A percentile compares a stretch with the other conserved stretches of the same genome.
phyloP scores from a whole-genome alignment of 2,888 invertebrate species.

The Drosophila koepferae region DNA sequence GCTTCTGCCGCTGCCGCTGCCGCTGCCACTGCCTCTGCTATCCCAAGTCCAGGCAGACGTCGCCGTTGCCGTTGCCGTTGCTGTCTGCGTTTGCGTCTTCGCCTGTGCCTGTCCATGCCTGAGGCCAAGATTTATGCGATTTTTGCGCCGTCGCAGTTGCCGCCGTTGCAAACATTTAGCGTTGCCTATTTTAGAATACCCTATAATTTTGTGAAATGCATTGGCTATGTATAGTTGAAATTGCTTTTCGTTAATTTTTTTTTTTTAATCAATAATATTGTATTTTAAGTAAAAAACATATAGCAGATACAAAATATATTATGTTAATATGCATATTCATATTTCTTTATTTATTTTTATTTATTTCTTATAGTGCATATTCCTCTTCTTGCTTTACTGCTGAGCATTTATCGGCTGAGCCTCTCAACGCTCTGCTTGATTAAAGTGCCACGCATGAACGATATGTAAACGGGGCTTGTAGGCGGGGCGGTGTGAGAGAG shows the following conservation, averaged over 20 bases:
- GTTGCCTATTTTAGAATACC: constrained; percentile 68
- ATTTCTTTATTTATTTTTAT: neutral
- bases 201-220: constrained; percentile 16
- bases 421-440: constrained; percentile 67
- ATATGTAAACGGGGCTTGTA: constrained; percentile 17
- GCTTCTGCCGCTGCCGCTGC: constrained; percentile 10
- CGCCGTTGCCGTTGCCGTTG: constrained; percentile 8
- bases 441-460: constrained; percentile 61
- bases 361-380: constrained; percentile 20
- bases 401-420: constrained; percentile 28
- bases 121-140: constrained; percentile 65
- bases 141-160: constrained; percentile 49
- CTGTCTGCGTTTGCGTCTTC: constrained; percentile 12
- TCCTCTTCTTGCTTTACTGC: constrained; percentile 17
- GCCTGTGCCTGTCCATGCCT: constrained; percentile 23
- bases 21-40: constrained; percentile 10
- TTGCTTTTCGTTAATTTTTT: too few species aligned
- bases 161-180: constrained; percentile 58
- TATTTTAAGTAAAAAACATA: too few species aligned
- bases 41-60: neutral
- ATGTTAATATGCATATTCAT: too few species aligned
- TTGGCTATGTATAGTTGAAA: too few species aligned
- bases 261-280: too few species aligned
- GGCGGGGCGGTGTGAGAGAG: constrained; percentile 10
- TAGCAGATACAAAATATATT: too few species aligned